Evolutionary conservation across 2,888 invertebrate species (phyloP).

Genomic region (Clivina fossor): DNA sequence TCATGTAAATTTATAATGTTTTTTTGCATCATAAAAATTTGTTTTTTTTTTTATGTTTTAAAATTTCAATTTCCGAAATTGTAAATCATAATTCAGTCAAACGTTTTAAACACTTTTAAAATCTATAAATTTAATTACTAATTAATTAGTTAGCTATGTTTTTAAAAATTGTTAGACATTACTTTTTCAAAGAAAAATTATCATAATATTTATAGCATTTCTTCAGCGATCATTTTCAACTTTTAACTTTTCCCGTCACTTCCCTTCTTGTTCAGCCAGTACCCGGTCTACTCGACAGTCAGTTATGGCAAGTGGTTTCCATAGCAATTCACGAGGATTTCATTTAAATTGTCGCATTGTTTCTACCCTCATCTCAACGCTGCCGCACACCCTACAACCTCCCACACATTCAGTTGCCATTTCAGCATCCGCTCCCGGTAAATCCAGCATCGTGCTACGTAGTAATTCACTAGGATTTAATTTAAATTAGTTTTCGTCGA

Average conservation of each 20-base stretch:
- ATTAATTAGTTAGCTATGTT: too few species aligned
- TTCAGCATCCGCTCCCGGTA: slow-evolving; percentile 38
- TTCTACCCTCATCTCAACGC: slow-evolving; percentile 16
- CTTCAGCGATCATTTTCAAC: too few species aligned
- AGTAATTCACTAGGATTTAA: slow-evolving; percentile 76
- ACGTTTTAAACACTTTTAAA: too few species aligned
- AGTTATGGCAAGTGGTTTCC: slow-evolving; percentile 48
- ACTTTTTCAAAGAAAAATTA: too few species aligned
- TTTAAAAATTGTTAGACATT: too few species aligned
- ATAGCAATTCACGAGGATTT: slow-evolving; percentile 53
- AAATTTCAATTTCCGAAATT: too few species aligned
- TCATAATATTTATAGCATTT: too few species aligned
- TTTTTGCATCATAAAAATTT: too few species aligned
- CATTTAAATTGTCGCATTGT: slow-evolving; percentile 52
- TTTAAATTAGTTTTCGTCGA: slow-evolving; percentile 69
- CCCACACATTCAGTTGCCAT: not conserved
- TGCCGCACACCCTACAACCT: not conserved
- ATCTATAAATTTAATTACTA: too few species aligned
- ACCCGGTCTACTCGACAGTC: not conserved
- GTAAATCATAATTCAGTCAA: too few species aligned
- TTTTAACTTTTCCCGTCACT: slow-evolving; percentile 15
- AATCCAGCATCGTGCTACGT: slow-evolving; percentile 42
- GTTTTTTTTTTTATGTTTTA: too few species aligned
- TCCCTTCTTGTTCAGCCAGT: slow-evolving; percentile 1
- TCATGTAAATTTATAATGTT: too few species aligned